phyloP scores from a whole-genome alignment of 2,888 invertebrate species.

The Pediacus dermestoides region DNA sequence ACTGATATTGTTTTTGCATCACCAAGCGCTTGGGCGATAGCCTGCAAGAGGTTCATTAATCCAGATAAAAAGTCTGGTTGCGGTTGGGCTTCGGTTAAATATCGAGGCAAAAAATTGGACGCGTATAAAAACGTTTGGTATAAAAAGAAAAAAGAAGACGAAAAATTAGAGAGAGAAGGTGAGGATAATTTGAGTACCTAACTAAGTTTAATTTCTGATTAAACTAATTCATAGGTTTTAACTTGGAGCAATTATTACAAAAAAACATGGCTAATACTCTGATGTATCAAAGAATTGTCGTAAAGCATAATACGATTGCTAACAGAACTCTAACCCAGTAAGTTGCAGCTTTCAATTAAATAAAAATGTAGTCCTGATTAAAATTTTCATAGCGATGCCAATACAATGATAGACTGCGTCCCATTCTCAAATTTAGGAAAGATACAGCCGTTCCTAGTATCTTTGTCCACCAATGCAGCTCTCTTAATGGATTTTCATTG shows the following conservation, averaged over 20 bases:
- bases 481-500: conserved; percentile 90
- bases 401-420: conserved; percentile 83
- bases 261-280: conserved; percentile 35
- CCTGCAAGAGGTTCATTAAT: conserved; percentile 86
- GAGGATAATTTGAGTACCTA: conserved; percentile 4
- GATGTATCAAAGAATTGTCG: conserved; percentile 61
- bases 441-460: conserved; percentile 88
- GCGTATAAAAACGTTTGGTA: conserved; percentile 85
- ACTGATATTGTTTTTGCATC: conserved; percentile 84
- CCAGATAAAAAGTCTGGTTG: conserved; percentile 90
- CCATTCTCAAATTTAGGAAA: conserved; percentile 85
- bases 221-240: no score
- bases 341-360: conserved; percentile 45
- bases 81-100: conserved; percentile 90
- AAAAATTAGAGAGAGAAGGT: conserved; percentile 37
- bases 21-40: conserved; percentile 90
- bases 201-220: conserved; percentile 6
- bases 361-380: background rate
- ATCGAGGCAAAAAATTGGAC: conserved; percentile 82
- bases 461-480: conserved; percentile 81
- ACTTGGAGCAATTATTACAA: conserved; percentile 31
- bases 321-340: conserved; percentile 75
- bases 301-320: conserved; percentile 71
- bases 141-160: conserved; percentile 56
- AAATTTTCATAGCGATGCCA: conserved; percentile 69